Base-by-base conservation (phyloP, 2,113 vertebrate genomes). In the Pseudonaja textilis region DNA sequence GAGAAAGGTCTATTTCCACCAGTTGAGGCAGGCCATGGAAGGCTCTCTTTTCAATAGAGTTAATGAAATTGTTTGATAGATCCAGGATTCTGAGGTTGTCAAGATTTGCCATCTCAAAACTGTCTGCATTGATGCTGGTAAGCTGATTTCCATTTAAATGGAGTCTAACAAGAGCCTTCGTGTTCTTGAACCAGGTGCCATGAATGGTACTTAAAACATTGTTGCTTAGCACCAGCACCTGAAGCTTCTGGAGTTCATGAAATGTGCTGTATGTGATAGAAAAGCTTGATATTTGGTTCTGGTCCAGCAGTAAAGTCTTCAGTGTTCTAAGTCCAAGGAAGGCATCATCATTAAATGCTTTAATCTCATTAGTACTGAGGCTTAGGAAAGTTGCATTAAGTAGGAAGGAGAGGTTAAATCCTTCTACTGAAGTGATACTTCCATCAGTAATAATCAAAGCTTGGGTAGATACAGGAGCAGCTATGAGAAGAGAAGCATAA, bases 141-240 rank as follows among this genome's bases (percentile, higher is more conserved):
- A 98, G 96, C 92, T 96, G 96, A 93, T 98, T 98, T 25, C 98
- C 97, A 29, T 98, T 97, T 85, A 98, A 94, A 59, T 98, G 97
- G 14, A 98, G 96, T 39, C 94, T 96, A 87, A 95, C 94, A 89
- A 98, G 97, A 92, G 93, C 95, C 61, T 23, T 94, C 52, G 91
- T 96, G 89, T 96, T 96, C 61, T 90, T 87, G 90, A 98, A 97
- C 98, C 98, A 98, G 89, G 88, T 91, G 18, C 96, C 96, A 3
- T 92, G 90, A 69, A 97, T 94, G 18, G 92, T 95, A 90, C 64
- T 89, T 29, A 98, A 94, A 42, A 90, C 59, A 1, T 98, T 98
- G 87, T 97, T 95, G 29, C 98, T 97, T 47, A 98, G 95, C 25
- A 95, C 95, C 0, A 98, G 96, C 50, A 97, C 96, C 95, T 97